phyloP scores from a whole-genome alignment of 2,113 vertebrate genomes.

The Planiliza haematocheilus region DNA sequence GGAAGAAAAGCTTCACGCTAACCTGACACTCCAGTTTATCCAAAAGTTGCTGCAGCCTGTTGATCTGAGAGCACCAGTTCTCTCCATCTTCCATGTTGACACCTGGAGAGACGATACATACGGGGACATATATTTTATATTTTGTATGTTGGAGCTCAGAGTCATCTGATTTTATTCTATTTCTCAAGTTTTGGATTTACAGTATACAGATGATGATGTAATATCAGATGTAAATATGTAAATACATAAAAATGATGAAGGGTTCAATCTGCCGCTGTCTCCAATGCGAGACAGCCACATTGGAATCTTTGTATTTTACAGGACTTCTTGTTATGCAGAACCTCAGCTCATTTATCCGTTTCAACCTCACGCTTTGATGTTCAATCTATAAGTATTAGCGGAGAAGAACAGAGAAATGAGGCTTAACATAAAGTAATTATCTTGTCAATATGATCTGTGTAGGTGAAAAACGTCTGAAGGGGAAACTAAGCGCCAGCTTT shows the following conservation, averaged over 20 bases:
- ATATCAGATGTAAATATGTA: too few relatives aligned
- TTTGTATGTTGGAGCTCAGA: background rate
- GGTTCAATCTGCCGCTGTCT: background rate
- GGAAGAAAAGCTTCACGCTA: slow-evolving; percentile 1
- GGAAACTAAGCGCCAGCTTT: background rate
- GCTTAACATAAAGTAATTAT: slow-evolving; percentile 5
- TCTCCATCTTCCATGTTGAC: slow-evolving; percentile 83
- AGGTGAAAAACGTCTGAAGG: background rate
- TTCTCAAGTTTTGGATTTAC: background rate
- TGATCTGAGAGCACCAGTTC: slow-evolving; percentile 93
- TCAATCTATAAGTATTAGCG: background rate
- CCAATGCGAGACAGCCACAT: too few relatives aligned
- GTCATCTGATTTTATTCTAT: too few relatives aligned
- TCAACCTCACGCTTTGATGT: background rate
- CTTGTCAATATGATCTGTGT: slow-evolving; percentile 11
- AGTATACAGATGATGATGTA: background rate
- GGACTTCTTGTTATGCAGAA: too few relatives aligned
- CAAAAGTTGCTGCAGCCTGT: slow-evolving; percentile 92
- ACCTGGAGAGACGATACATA: slow-evolving; percentile 79
- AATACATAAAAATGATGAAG: background rate
- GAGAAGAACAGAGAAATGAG: slow-evolving; percentile 12
- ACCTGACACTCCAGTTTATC: slow-evolving; percentile 96
- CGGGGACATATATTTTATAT: too few relatives aligned
- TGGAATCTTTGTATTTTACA: background rate
- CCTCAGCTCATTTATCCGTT: background rate